phyloP scores from a whole-genome alignment of 1,140 invertebrate species.

The Sminthurinus signatus region DNA sequence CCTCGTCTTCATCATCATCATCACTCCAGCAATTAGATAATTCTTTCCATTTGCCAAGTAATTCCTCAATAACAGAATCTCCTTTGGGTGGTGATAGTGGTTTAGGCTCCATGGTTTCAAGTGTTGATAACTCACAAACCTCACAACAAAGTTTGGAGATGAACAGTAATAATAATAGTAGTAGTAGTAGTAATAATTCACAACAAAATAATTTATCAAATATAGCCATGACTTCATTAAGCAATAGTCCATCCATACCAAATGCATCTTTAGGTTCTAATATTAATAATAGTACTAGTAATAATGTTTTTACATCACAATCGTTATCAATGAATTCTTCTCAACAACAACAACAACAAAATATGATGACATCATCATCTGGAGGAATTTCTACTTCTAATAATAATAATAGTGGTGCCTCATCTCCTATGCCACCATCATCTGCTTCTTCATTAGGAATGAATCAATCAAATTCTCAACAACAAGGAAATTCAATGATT shows the following conservation, averaged over 20 bases:
- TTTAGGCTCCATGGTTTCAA: conserved; percentile 20
- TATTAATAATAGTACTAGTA: too few species aligned
- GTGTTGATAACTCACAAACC: conserved; percentile 24
- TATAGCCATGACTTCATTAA: conserved; percentile 23
- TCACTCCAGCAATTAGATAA: conserved; percentile 19
- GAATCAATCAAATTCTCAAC: conserved; percentile 19
- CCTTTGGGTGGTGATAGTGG: conserved; percentile 22
- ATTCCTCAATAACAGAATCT: neutral
- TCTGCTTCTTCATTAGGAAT: neutral
- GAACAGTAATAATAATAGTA: too few species aligned
- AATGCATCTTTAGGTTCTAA: conserved; percentile 13
- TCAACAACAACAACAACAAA: too few species aligned
- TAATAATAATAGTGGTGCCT: neutral
- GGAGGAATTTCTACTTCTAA: neutral
- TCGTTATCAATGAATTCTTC: conserved; percentile 6
- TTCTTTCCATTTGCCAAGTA: conserved; percentile 21
- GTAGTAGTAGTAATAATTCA: too few species aligned
- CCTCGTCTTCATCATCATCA: neutral
- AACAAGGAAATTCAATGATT: conserved; percentile 16
- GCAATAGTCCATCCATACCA: conserved; percentile 18
- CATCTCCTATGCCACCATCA: conserved; percentile 9
- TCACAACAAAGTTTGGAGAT: conserved; percentile 16
- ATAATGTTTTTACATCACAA: conserved; percentile 10
- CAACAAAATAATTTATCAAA: neutral
- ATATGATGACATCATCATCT: conserved; percentile 1